These are phyloP conservation scores for Hemistola chrysoprasaria DNA, from an alignment of 2,888 invertebrate genomes.

Conservation along the genomic window DNA sequence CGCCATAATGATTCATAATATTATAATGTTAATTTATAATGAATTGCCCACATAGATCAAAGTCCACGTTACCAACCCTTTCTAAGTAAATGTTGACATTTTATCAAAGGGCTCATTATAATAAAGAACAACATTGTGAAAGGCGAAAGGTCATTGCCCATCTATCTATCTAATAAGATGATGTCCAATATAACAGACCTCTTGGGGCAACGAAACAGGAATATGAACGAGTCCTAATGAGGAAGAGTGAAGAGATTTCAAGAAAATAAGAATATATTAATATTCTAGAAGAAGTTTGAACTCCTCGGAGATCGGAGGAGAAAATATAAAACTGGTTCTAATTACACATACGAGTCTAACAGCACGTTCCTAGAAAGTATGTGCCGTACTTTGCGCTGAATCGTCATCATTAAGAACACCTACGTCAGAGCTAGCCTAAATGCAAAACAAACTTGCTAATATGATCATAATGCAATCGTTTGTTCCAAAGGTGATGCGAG, in stretches of 20 bases:
- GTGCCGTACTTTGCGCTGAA: slow-evolving; percentile 21
- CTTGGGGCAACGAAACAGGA: too few species aligned
- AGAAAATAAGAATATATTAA: too few species aligned
- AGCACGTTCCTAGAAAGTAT: slow-evolving; percentile 19
- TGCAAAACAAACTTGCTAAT: slow-evolving; percentile 26
- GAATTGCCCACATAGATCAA: slow-evolving; percentile 15
- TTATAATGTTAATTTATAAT: slow-evolving; percentile 4
- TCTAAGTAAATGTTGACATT: slow-evolving; percentile 22
- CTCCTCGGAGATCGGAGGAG: not conserved
- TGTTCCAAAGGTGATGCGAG: slow-evolving; percentile 28
- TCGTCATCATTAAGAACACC: slow-evolving; percentile 18
- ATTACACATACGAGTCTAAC: slow-evolving; percentile 12
- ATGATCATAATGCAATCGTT: slow-evolving; percentile 31
- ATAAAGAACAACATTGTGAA: slow-evolving; percentile 21
- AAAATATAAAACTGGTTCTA: slow-evolving; percentile 11
- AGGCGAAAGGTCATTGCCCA: slow-evolving; percentile 15
- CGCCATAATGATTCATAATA: not conserved
- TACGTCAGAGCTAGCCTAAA: slow-evolving; percentile 13
- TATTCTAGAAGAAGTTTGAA: slow-evolving; percentile 7
- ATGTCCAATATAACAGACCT: too few species aligned
- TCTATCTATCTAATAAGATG: not conserved
- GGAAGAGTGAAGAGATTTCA: too few species aligned
- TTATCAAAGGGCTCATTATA: slow-evolving; percentile 29
- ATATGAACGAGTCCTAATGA: too few species aligned
- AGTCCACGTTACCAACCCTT: slow-evolving; percentile 16